Conservation (phyloP, 1,140 invertebrate genomes). For the Chymomyza costata region DNA sequence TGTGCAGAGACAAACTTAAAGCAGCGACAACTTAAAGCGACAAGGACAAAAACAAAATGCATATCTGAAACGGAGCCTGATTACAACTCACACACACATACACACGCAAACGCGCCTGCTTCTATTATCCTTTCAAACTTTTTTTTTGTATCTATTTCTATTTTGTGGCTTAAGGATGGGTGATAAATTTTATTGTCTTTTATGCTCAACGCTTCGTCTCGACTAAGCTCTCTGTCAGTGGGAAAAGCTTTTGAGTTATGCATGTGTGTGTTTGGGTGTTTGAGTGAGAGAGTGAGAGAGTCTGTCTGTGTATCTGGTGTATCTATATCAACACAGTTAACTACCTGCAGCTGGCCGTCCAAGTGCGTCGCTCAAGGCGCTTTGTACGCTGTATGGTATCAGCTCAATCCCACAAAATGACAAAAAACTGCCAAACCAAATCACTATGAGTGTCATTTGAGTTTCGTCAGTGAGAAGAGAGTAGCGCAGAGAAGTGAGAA, state of each 20-base stretch:
- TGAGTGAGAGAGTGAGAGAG: not conserved
- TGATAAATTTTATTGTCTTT: slow-evolving; percentile 52
- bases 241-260: too few relatives aligned
- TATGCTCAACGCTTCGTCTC: slow-evolving; percentile 34
- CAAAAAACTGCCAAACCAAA: slow-evolving; percentile 67
- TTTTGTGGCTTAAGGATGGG: slow-evolving; percentile 46
- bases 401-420: slow-evolving; percentile 64
- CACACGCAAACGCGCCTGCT: too few relatives aligned
- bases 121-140: too few relatives aligned
- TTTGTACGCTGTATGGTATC: slow-evolving; percentile 39
- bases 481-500: not conserved
- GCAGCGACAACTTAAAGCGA: too few relatives aligned
- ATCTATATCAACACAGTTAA: not conserved
- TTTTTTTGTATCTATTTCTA: slow-evolving; percentile 28
- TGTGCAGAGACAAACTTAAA: too few relatives aligned
- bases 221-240: too few relatives aligned
- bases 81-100: too few relatives aligned
- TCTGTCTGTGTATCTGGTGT: not conserved
- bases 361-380: slow-evolving; percentile 16
- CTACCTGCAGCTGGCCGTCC: slow-evolving; percentile 9
- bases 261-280: not conserved
- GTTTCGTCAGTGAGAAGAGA: slow-evolving; percentile 42
- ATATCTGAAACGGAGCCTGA: slow-evolving; percentile 44
- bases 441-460: slow-evolving; percentile 68
- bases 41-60: slow-evolving; percentile 44